Base-by-base conservation (phyloP, 2,797 vertebrate genomes). In the Neostethus bicornis region DNA sequence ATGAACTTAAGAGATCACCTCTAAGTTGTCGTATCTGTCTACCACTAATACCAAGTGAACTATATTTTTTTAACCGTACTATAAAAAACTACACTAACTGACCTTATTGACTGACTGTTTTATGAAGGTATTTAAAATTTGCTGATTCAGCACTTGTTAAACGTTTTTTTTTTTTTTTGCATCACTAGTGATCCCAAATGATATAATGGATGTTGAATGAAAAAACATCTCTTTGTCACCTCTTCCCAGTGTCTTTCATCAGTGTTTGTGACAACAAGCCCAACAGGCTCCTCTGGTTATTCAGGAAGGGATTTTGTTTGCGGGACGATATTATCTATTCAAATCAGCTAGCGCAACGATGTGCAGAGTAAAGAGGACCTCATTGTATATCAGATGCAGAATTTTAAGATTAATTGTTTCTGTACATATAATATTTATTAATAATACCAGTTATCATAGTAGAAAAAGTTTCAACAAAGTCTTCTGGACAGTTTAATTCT, bases 191-290 rank as follows among this genome's bases (percentile, higher is more conserved):
- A 19, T 57, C 4, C 35, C 65, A 32, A 51, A 51, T 49, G 49
- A 57, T 7, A 6, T 41, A 19, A 48, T n/a, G 17, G 23, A n/a
- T 42, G 47, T 61, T 3, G 19, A 60, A 45, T 52, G 23, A 51
- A 75, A 70, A 72, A 61, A 38, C 42, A 39, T 47, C 48, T 51
- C 19, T 11, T n/a, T 41, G 24, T 45, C 17, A 13, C 34, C 35
- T 16, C 32, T 35, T 12, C 20, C 38, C 16, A 19, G 2, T 19
- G 14, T 5, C 6, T 48, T 20, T 50, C 17, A 17, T 14, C 25
- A 42, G 31, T 41, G 32, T 38, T 41, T 54, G 48, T 49, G 39
- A 48, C 12, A 21, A 28, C 16, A 47, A 38, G 61, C n/a, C 31
- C 31, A 16, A 19, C 44, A 53, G 62, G 7, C 11, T 14, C 10